Percentiles rank a stretch among this genome's conserved stretches.
phyloP scores from a whole-genome alignment of 2,797 vertebrate genomes.

The Hafferia zeledoni region DNA sequence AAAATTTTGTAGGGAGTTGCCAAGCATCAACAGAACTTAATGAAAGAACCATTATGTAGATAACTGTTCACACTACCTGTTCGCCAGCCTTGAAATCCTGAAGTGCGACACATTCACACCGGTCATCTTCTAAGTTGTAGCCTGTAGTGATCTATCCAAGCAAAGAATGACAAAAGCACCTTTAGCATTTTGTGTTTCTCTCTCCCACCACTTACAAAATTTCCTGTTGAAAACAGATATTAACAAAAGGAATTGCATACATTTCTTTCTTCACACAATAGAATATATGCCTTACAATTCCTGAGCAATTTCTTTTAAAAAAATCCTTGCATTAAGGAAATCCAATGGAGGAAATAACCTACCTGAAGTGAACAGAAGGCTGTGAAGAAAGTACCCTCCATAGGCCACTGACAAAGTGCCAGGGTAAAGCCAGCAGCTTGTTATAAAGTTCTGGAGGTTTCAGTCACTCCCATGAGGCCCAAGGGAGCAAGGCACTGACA shows the following conservation, averaged over 20 bases:
- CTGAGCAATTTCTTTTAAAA: background rate
- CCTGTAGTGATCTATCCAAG: constrained; percentile 92
- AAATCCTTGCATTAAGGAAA: background rate
- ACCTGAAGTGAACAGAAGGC: background rate
- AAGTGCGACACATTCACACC: constrained; percentile 94
- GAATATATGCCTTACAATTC: background rate
- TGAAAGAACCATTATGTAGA: background rate
- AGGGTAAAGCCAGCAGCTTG: background rate
- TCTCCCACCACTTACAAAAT: background rate
- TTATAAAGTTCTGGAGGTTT: background rate
- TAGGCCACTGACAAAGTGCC: background rate
- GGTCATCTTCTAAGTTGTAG: constrained; percentile 97
- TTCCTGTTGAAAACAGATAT: background rate
- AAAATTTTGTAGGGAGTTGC: background rate
- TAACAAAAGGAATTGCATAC: background rate
- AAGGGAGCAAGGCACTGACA: background rate
- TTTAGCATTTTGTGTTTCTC: background rate
- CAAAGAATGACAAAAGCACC: constrained; percentile 4
- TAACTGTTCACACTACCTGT: constrained; percentile 81
- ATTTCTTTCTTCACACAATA: background rate
- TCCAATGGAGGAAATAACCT: background rate
- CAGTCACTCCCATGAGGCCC: background rate
- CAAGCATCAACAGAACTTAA: background rate
- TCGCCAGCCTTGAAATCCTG: constrained; percentile 91
- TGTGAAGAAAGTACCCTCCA: background rate